These are phyloP conservation scores for Candoia aspera DNA, from an alignment of 2,113 vertebrate genomes.

Conservation along the genomic window DNA sequence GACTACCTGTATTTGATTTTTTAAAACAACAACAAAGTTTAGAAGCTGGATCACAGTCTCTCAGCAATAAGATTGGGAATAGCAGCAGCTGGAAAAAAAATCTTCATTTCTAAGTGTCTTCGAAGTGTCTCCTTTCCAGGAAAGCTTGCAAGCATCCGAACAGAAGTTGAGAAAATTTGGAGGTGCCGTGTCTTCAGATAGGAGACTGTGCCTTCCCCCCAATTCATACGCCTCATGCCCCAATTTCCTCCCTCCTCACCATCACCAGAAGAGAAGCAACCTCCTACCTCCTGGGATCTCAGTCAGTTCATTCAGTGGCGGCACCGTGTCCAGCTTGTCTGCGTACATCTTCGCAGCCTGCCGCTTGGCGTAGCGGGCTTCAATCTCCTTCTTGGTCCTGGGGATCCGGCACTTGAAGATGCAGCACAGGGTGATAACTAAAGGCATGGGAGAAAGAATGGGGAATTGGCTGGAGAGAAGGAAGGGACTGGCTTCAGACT, in stretches of 20 bases:
- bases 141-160: no score
- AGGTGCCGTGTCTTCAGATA: no score
- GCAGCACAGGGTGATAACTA: conserved; percentile 95
- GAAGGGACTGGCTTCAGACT: fast-evolving
- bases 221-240: neutral
- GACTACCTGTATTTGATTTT: neutral
- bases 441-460: neutral
- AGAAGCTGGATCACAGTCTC: no score
- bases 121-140: no score
- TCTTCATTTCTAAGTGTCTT: no score
- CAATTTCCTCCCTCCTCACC: neutral
- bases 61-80: no score
- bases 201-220: no score
- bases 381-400: conserved; percentile 94
- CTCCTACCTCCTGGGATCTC: conserved; percentile 85
- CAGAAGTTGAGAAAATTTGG: no score
- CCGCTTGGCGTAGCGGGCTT: conserved; percentile 87
- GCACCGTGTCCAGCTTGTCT: conserved; percentile 92
- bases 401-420: conserved; percentile 98
- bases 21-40: no score
- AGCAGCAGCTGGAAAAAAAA: no score
- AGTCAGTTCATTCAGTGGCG: conserved; percentile 88
- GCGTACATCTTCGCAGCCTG: conserved; percentile 91
- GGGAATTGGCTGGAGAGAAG: neutral
- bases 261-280: neutral